Evolutionary conservation across 2,113 vertebrate genomes (phyloP), one percentile per base, ranked within the genome.

Genomic region (Cinclus cinclus): DNA sequence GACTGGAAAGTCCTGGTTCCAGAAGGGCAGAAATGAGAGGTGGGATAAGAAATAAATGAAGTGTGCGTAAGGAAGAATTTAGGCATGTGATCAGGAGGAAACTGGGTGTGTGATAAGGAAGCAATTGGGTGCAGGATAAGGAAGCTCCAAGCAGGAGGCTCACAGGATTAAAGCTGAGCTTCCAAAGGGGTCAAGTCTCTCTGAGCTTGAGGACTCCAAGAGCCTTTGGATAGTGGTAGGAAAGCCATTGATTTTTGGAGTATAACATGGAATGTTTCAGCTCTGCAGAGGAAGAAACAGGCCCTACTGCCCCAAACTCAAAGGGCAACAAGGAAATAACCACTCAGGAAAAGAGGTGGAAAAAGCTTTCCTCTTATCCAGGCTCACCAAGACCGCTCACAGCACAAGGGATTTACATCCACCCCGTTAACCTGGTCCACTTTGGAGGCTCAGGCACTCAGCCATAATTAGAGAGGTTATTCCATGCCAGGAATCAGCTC

Each of bases 351-450:
- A 73, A 62, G 53, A 67, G 62, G 13, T 37, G 37, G 20, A 41
- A 50, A 42, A 67, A 42, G 22, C 18, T 20, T 59, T 68, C 42
- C 24, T 42, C 55, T 62, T 49, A 67, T 50, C 22, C 70, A 70
- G 74, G 39, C 76, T 35, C 41, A 9, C 25, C 5, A 31, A 0
- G 2, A 37, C 11, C 0, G 3, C 14, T 31, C 10, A 1, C 20
- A 31, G 3, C 35, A 35, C 0, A 1, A 71, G 33, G 62, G 68
- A 46, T 59, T 90, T 90, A 78, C 90, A 71, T 39, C 41, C 3
- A 7, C 25, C 55, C 68, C 82, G 79, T 47, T 56, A 82, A 93
- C 74, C 69, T 63, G 52, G 28, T 91, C 64, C 52, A 65, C 74
- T 67, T 63, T 5, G 47, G 89, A 78, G 35, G 35, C 35, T 37